Evolutionary conservation across 64 coral and sea anemone genomes (phyloP).

Genomic region (Stichodactyla helianthus): DNA sequence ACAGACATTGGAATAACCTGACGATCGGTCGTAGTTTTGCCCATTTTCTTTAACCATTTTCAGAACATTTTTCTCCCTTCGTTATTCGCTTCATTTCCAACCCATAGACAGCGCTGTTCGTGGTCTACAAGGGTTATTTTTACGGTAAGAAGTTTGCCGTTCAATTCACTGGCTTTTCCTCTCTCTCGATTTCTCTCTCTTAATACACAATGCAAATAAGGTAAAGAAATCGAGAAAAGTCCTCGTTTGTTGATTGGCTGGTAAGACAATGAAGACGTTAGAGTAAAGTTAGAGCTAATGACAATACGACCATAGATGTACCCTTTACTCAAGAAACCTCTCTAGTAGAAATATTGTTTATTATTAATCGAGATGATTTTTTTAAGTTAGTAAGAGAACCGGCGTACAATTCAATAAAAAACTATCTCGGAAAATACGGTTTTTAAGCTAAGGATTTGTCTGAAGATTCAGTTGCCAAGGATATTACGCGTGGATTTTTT

Average conservation of each 20-base stretch:
- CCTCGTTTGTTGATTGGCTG: slow-evolving; percentile 4
- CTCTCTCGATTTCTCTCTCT: background rate
- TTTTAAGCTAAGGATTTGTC: background rate
- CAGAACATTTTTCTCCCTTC: background rate
- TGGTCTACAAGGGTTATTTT: background rate
- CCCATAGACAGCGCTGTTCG: background rate
- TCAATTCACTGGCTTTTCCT: background rate
- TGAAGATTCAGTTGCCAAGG: background rate
- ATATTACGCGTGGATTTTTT: background rate
- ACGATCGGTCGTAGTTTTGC: background rate
- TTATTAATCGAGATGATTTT: too few relatives aligned
- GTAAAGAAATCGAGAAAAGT: background rate
- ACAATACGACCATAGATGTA: background rate
- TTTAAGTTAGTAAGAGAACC: too few relatives aligned
- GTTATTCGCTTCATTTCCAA: background rate
- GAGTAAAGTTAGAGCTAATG: slow-evolving; percentile 1
- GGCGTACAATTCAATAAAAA: background rate
- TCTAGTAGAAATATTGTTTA: too few relatives aligned
- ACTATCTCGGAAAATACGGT: background rate
- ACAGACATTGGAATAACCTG: slow-evolving; percentile 8
- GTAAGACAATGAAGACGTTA: slow-evolving; percentile 7
- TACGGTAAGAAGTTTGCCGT: background rate
- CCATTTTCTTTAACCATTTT: slow-evolving; percentile 1
- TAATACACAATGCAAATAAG: background rate
- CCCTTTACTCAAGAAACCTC: slow-evolving; percentile 2